These are phyloP conservation scores for Drosophila repleta DNA, from an alignment of 1,140 invertebrate species.

Conservation along the genomic window DNA sequence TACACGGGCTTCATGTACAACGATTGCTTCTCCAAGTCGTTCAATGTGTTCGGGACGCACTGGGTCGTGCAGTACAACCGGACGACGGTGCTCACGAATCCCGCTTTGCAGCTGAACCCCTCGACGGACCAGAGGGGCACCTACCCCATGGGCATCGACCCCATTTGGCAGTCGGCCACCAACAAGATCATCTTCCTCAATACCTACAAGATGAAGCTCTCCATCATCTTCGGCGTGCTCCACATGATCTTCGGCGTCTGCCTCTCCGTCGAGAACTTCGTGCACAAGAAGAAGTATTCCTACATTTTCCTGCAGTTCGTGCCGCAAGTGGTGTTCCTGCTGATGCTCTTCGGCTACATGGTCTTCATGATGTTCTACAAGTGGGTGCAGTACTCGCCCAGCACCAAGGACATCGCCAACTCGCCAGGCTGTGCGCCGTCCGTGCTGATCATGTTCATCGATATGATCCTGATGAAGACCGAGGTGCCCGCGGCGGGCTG, in stretches of 20 bases:
- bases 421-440: slow-evolving; percentile 92
- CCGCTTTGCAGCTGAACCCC: slow-evolving; percentile 88
- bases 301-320: slow-evolving; percentile 96
- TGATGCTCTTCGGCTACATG: slow-evolving; percentile 96
- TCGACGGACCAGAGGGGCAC: slow-evolving; percentile 83
- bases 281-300: slow-evolving; percentile 91
- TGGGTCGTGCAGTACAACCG: slow-evolving; percentile 89
- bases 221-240: slow-evolving; percentile 96
- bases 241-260: slow-evolving; percentile 98
- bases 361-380: slow-evolving; percentile 96
- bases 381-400: slow-evolving; percentile 91
- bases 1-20: slow-evolving; percentile 99
- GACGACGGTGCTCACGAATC: slow-evolving; percentile 84
- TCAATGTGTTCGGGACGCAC: slow-evolving; percentile 95
- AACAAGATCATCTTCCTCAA: slow-evolving; percentile 99
- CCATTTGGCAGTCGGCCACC: slow-evolving; percentile 93
- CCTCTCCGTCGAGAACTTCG: slow-evolving; percentile 94
- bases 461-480: slow-evolving; percentile 92
- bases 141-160: slow-evolving; percentile 86
- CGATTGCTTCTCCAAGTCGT: slow-evolving; percentile 97
- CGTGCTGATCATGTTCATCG: slow-evolving; percentile 95
- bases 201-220: slow-evolving; percentile 99
- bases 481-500: slow-evolving; percentile 85
- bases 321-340: slow-evolving; percentile 95
- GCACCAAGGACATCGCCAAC: slow-evolving; percentile 83